Percentiles rank a stretch among this genome's conserved stretches.
Conservation (phyloP, 1,140 invertebrate species). For the Drosophila albomicans region DNA sequence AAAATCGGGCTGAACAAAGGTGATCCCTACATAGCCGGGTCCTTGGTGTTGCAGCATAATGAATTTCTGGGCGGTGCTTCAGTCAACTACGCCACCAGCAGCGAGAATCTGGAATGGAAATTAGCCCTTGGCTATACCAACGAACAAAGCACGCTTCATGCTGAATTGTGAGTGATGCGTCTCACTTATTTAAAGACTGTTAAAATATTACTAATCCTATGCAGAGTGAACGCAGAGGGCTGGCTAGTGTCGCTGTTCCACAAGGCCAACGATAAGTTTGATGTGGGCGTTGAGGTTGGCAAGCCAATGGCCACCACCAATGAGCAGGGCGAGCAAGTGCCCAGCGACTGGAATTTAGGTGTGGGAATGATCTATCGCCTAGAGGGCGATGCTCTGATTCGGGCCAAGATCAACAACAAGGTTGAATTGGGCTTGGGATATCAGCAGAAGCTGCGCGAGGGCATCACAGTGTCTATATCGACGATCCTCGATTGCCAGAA, state of each 20-base stretch:
- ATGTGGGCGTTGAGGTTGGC: conserved; percentile 43
- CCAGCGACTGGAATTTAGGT: conserved; percentile 9
- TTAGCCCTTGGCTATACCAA: conserved; percentile 60
- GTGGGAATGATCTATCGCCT: conserved; percentile 65
- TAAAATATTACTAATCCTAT: neutral
- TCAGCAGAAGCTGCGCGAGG: conserved; percentile 64
- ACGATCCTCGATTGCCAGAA: conserved; percentile 43
- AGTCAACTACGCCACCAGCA: conserved; percentile 11
- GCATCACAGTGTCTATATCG: conserved; percentile 61
- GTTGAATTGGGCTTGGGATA: conserved; percentile 64
- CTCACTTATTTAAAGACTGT: neutral
- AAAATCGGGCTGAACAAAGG: conserved; percentile 33
- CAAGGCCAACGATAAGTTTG: conserved; percentile 50
- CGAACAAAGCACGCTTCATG: conserved; percentile 54
- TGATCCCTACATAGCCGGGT: conserved; percentile 27
- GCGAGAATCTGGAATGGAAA: conserved; percentile 19
- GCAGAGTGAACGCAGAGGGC: conserved; percentile 12
- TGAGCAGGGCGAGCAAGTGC: neutral
- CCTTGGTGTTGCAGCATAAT: conserved; percentile 50
- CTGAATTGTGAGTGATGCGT: conserved; percentile 56
- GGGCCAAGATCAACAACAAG: conserved; percentile 60
- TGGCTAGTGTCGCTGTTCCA: conserved; percentile 62
- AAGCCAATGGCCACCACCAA: neutral
- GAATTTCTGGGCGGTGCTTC: conserved; percentile 59
- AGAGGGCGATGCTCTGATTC: conserved; percentile 56